Conservation (phyloP, 37 sponge, comb jelly and placozoan genomes). For the Halisarca cf. caerulea region DNA sequence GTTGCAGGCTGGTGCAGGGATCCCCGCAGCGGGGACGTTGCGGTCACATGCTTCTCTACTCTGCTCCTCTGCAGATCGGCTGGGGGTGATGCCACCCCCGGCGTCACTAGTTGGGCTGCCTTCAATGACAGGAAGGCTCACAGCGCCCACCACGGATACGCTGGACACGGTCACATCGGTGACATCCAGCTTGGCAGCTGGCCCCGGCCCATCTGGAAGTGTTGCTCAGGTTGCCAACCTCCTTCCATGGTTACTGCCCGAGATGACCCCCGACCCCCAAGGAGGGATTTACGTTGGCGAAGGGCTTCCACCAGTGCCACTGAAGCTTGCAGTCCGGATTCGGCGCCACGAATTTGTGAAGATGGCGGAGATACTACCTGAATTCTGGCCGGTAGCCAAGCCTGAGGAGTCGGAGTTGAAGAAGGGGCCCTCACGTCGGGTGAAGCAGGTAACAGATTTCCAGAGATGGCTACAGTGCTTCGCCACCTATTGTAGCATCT, state of each 20-base stretch:
- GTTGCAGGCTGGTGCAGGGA: too few relatives aligned
- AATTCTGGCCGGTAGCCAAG: not conserved
- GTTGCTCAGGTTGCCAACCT: not conserved
- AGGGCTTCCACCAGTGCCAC: conserved; percentile 1
- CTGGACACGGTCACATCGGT: not conserved
- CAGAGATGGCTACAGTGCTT: conserved; percentile 41
- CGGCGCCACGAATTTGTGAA: not conserved
- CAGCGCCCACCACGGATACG: not conserved
- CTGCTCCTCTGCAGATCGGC: too few relatives aligned
- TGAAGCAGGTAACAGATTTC: not conserved
- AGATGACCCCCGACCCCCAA: not conserved
- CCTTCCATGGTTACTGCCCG: not conserved
- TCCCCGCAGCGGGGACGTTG: too few relatives aligned
- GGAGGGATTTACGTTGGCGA: conserved; percentile 1
- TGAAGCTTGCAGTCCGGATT: not conserved
- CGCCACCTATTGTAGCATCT: conserved; percentile 7
- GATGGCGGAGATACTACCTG: not conserved
- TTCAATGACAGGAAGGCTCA: too few relatives aligned
- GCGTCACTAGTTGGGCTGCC: too few relatives aligned
- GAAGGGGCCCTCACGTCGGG: not conserved
- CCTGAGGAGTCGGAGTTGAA: not conserved
- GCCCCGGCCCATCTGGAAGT: not conserved
- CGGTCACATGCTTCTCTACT: too few relatives aligned
- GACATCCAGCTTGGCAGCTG: not conserved
- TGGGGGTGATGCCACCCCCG: too few relatives aligned